Base-by-base conservation (phyloP, 2,888 invertebrate genomes). In the Orthosia incerta region DNA sequence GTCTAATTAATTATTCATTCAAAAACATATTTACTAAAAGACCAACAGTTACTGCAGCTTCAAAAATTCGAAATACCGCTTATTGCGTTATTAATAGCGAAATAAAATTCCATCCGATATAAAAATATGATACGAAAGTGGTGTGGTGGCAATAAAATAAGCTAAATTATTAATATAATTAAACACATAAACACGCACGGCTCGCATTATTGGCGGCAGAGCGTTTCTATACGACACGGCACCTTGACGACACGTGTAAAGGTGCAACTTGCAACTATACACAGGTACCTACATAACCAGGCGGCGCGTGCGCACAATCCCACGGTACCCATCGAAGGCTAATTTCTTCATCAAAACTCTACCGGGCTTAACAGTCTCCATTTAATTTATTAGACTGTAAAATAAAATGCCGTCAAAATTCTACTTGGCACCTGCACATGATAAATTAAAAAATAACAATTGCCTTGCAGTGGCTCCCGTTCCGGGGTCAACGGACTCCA, bases 401-500 rank as follows among this genome's bases (percentile, higher is more conserved):
- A 77, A 80, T 79, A 74, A 83, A 87, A 83, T 71, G 66, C 77
- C 65, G 69, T 79, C 67, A 71, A 84, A 84, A 76, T 75, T 85
- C 78, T 77, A 78, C 72, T 79, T 74, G 62, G 76, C 86, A 89
- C 89, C 89, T 88, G 88, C 87, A 64, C 79, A 74, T 82, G 83
- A 86, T 89, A 83, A 80, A 79, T 86, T 67, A 81, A 84, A 86
- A 84, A 85, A 85, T 83, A 86, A 88, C 88, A 83, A 87, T 88
- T 76, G 82, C 71, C 66, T 82, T 84, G 82, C 82, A 71, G 73
- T 80, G 84, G 76, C 79, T 83, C 78, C 82, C 86, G 83, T 86
- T 86, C 85, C 85, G 84, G 87, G 88, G 88, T 88, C 88, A 83
- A 82, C 76, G 86, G 61, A 78, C 88, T 80, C 84, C 88, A 89